Evolutionary conservation across 2,888 invertebrate genomes (phyloP).

Genomic region (Drosophila incognita): DNA sequence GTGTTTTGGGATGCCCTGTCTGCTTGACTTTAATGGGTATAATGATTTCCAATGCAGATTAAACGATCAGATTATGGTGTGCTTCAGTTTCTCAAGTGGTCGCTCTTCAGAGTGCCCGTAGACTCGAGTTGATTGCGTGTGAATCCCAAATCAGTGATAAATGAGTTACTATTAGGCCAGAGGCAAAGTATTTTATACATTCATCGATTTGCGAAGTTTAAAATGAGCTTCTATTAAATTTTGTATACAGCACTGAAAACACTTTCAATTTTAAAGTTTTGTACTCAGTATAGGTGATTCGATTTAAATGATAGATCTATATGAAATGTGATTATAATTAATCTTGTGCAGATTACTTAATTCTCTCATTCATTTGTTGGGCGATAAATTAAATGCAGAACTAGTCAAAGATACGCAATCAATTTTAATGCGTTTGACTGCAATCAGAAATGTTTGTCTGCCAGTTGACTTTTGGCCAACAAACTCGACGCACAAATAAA

Average conservation of each 20-base stretch:
- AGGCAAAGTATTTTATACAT: neutral
- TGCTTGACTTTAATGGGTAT: constrained; percentile 73
- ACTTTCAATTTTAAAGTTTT: neutral
- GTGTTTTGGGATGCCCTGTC: constrained; percentile 29
- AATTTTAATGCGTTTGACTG: constrained; percentile 78
- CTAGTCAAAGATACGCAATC: constrained; percentile 46
- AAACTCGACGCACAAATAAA: constrained; percentile 23
- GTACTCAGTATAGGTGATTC: neutral
- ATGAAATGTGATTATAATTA: constrained; percentile 9
- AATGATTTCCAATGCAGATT: constrained; percentile 79
- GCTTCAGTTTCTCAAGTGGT: constrained; percentile 57
- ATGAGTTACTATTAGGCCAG: constrained; percentile 27
- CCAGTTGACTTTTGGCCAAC: constrained; percentile 57
- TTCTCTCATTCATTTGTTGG: neutral
- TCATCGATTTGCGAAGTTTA: neutral
- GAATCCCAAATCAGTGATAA: constrained; percentile 27
- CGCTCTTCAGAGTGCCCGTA: constrained; percentile 26
- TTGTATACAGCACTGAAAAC: neutral
- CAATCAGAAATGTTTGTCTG: constrained; percentile 65
- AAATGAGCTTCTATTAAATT: constrained; percentile 6
- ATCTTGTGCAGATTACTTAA: constrained; percentile 8
- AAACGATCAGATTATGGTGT: constrained; percentile 72
- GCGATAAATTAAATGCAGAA: constrained; percentile 22
- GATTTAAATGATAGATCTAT: constrained; percentile 2
- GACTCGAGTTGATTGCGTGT: constrained; percentile 23